Evolutionary conservation across 1,140 invertebrate genomes (phyloP), one percentile per base, ranked within the genome.

Genomic region (Conus betulinus): DNA sequence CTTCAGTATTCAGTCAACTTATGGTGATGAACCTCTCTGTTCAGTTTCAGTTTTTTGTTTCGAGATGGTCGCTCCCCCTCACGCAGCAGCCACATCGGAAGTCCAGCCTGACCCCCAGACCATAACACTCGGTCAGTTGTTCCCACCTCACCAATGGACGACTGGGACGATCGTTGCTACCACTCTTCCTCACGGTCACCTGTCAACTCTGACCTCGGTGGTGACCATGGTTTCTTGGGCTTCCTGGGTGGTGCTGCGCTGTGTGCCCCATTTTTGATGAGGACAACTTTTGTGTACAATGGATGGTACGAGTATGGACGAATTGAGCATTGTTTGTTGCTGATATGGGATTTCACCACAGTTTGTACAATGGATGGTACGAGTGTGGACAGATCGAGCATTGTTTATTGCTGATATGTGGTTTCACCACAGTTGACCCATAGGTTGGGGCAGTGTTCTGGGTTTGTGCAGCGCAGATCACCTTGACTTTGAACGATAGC

Each of bases 1-100:
- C 39, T 39, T 39, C 3, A 3, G 3, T 39, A 39, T 39, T 39
- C 39, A 10, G 11, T 78, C 27, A 39, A 11, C n/a, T 25, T 11
- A 25, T 1, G 7, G 78, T 81, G 13, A 39, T 83, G 51, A 17
- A 17, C 5, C 55, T 89, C 20, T 89, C 25, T 78, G 27, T 89
- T 84, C 88, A 90, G 90, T 86, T 90, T 90, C 79, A 83, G 88
- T 87, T 89, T 89, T 89, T 87, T 90, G 63, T 89, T 90, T 88
- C 79, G 88, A 76, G 90, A 90, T 89, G 88, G 88, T 63, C 55
- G 83, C 81, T 60, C 88, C 10, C 78, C 51, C 53, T 25, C 85
- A n/a, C 84, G 63, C 81, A 15, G 85, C 8, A n/a, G n/a, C 27
- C 8, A 27, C n/a, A 5, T 39, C 52, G 76, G 85, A 57, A 85